Base-by-base conservation (phyloP, 2,113 vertebrate species). In the Carlito syrichta region DNA sequence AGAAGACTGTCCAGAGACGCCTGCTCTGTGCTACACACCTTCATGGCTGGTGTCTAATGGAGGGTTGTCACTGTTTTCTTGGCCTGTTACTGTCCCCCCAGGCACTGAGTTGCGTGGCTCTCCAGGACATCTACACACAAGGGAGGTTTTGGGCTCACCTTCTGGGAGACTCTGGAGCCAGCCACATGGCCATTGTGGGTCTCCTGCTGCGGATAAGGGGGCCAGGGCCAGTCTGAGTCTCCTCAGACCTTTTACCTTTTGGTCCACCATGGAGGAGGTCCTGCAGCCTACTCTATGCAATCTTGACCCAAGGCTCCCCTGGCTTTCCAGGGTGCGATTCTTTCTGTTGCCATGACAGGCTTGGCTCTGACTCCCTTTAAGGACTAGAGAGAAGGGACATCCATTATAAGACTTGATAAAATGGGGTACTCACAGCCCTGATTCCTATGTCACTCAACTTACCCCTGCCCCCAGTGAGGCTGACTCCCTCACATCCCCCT, bases 31-130 rank as follows among this genome's bases (percentile, higher is more conserved):
- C 0, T 13, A 32, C 62, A 66, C 62, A 11, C 62, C 62, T 32
- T 66, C 6, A 6, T 66, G 62, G 62, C 32, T 66, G 62, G 62
- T 32, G 17, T 8, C 62, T 66, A 66, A 32, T 35, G 62, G 17
- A 66, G 62, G 62, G 32, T 0, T 60, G 30, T 2, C 11, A 0
- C 3, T 38, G 19, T 52, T 60, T 25, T 60, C 30, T 32, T 3
- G 14, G 62, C 35, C 32, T 56, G 9, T 17, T 82, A 16, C 1
- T 58, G 1, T 12, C 43, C 50, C 45, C 38, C 14, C 16, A 87
- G 62, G 11, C 8, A 1, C n/a, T 27, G 56, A 4, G 12, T 35
- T 27, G 1, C 1, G 9, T 8, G 48, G 32, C 38, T 40, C 20
- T 35, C 77, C 52, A 2, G 27, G 23, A 52, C 14, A 35, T 38